phyloP scores from a whole-genome alignment of 1,140 invertebrate species.

The Eupristina koningsbergeri region DNA sequence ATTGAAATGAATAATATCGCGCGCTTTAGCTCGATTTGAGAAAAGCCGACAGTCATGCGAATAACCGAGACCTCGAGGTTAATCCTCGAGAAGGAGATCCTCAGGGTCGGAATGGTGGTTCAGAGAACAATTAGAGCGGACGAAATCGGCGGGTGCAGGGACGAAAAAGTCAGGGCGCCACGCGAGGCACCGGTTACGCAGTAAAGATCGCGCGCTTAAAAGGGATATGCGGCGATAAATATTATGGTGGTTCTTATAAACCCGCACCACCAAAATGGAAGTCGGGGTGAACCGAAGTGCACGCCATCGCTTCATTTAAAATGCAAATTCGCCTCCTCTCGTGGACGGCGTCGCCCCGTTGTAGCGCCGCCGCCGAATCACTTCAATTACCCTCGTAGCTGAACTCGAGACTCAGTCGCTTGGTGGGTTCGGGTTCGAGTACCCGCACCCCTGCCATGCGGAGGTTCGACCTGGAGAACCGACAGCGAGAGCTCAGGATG shows the following conservation, averaged over 20 bases:
- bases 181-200: not conserved
- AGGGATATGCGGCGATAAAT: constrained; percentile 69
- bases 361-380: constrained; percentile 70
- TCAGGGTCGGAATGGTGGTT: too few relatives aligned
- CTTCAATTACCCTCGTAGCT: constrained; percentile 67
- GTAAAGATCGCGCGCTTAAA: constrained; percentile 51
- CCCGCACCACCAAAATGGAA: constrained; percentile 58
- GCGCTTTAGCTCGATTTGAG: not conserved
- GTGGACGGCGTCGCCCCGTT: constrained; percentile 63
- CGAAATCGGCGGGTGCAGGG: not conserved
- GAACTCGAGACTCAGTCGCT: constrained; percentile 17
- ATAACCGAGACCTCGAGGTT: not conserved
- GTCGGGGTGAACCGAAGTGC: constrained; percentile 57
- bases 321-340: constrained; percentile 68
- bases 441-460: too few relatives aligned
- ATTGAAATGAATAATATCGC: not conserved
- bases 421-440: not conserved
- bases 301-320: constrained; percentile 74
- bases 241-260: constrained; percentile 71
- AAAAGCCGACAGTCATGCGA: not conserved
- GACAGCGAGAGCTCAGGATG: too few relatives aligned
- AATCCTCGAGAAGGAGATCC: too few relatives aligned
- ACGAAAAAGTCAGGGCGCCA: not conserved
- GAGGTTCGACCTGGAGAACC: too few relatives aligned
- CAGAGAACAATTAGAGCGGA: constrained; percentile 45